Base-by-base conservation (phyloP, 2,888 invertebrate genomes). In the Brachypalpus laphriformis region DNA sequence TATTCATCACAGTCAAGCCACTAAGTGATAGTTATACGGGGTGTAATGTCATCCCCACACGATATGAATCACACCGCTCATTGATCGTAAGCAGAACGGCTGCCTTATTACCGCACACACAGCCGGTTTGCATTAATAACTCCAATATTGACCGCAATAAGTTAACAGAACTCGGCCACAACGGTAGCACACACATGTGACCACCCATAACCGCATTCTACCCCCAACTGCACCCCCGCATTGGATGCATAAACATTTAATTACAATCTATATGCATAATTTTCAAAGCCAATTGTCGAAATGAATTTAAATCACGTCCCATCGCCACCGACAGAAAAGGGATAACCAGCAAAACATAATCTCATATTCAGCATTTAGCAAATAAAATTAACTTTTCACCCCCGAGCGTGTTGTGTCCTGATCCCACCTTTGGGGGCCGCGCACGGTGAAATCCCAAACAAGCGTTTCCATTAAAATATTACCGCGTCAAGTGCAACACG, bases 241-340 rank as follows among this genome's bases (percentile, higher is more conserved):
- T 51, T 74, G 74, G 74, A 78, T 70, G 66, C 80, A 85, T 81
- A 85, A 85, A 81, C 85, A 85, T 81, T 85, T 85, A 85, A 85
- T 85, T 85, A 85, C 85, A 85, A 71, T 76, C 71, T 81, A 75
- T 65, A 85, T 80, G 80, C 80, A 85, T 85, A 85, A 85, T 85
- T 85, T 85, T 76, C 85, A 81, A 85, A 85, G 80, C 75, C 85
- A 85, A 85, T 85, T 85, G 80, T 76, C 80, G 80, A 85, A 85
- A 85, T 85, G 85, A 85, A 81, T 85, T 85, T 85, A 85, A 85
- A 85, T 85, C 85, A 85, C 85, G 78, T 80, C 59, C 51, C 54
- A 47, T 18, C 37, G 9, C 34, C 34, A 18, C 7, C 40, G 6
- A 47, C 18, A 28, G 34, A 22, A 31, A 16, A 11, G 28, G 51